phyloP scores from a whole-genome alignment of 2,797 vertebrate species.

The Microtus agrestis region DNA sequence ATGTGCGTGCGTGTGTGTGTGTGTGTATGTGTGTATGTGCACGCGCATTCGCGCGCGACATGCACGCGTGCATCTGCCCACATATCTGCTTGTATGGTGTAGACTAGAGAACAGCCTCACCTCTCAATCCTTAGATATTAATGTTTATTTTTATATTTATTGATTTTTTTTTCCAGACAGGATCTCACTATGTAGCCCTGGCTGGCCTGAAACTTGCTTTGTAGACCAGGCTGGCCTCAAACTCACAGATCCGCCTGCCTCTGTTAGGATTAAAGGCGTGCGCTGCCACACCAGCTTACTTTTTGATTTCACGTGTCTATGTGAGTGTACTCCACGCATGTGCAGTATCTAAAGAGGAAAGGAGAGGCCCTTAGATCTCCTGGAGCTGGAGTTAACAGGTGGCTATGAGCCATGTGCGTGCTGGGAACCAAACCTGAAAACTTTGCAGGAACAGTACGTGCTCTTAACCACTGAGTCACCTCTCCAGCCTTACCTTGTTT shows the following conservation, averaged over 20 bases:
- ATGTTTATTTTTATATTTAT: background rate
- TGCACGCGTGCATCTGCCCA: no score
- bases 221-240: background rate
- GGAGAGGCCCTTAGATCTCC: background rate
- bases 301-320: background rate
- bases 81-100: no score
- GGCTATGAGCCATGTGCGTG: background rate
- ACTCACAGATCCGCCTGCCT: background rate
- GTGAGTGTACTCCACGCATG: background rate
- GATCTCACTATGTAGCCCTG: background rate
- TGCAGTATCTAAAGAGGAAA: background rate
- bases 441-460: background rate
- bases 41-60: no score
- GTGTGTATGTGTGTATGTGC: no score
- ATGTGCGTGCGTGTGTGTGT: accelerated
- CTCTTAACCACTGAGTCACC: background rate
- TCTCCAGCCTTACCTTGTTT: background rate
- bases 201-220: background rate
- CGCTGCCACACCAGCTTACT: background rate
- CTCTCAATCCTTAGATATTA: background rate
- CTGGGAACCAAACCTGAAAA: background rate
- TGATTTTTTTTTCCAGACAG: background rate
- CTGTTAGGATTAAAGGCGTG: background rate
- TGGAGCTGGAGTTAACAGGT: background rate
- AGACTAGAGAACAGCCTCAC: no score